Conservation (phyloP, 2,888 invertebrate species). For the Eristalinus sepulchralis region DNA sequence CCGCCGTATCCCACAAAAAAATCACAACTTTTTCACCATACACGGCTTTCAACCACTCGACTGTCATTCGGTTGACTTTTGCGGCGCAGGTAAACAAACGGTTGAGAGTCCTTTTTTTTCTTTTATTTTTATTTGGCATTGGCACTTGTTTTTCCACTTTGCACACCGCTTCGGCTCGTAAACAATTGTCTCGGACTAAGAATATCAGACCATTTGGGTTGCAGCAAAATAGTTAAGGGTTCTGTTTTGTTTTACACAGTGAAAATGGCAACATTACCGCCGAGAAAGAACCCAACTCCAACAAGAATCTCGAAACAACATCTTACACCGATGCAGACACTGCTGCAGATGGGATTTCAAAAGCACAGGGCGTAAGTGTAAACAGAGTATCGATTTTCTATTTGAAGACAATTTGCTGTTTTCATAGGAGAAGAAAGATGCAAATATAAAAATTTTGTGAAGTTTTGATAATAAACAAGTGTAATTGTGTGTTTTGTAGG, state of each 20-base stretch:
- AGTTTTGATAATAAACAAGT: not conserved
- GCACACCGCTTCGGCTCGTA: conserved; percentile 45
- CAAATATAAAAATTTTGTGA: not conserved
- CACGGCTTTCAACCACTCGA: not conserved
- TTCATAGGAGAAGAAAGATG: not conserved
- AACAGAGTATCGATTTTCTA: conserved; percentile 65
- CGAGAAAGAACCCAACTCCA: conserved; percentile 88
- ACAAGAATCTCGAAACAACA: conserved; percentile 88
- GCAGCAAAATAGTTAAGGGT: not conserved
- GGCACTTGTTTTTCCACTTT: conserved; percentile 68
- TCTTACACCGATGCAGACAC: conserved; percentile 89
- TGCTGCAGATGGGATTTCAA: conserved; percentile 94
- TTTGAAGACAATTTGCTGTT: conserved; percentile 17
- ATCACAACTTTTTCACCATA: conserved; percentile 1
- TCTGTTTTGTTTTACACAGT: not conserved
- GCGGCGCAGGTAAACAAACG: conserved; percentile 70
- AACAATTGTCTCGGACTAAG: conserved; percentile 29
- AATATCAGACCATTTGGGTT: not conserved
- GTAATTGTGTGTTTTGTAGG: conserved; percentile 81
- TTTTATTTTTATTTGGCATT: conserved; percentile 55
- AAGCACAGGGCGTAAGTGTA: conserved; percentile 92
- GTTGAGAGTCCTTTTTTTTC: conserved; percentile 15
- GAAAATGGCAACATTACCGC: conserved; percentile 88
- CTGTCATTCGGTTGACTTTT: conserved; percentile 51
- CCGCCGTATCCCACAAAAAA: not conserved